Base-by-base conservation (phyloP, 2,113 vertebrate genomes). In the Poeciliopsis occidentalis region DNA sequence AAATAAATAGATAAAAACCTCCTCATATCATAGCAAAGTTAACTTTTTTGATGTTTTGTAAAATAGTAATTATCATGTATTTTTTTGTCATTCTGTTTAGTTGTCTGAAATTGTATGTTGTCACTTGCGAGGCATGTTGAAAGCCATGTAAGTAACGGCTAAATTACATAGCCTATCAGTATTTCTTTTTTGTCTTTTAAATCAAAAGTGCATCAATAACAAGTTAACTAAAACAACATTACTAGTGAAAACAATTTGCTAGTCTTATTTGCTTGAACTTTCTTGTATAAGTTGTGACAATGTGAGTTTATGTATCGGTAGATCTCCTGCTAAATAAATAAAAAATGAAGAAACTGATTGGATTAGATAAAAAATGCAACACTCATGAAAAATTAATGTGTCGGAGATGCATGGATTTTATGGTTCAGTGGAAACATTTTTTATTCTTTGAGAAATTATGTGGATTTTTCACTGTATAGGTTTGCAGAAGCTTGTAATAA, bases 351-450 rank as follows among this genome's bases (percentile, higher is more conserved):
- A 29, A 74, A 47, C 12, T 13, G 32, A 71, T 41, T 60, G 67
- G 57, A 73, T 57, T 62, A 34, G 27, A 80, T 8, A 62, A 70
- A 82, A 81, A 67, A 57, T 63, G 13, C n/a, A 67, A 4, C 31
- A 24, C 74, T 74, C 51, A 66, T 63, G 8, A 82, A 79, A 68
- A 29, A 12, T 66, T 77, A 12, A 69, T 32, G 11, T 39, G 61
- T 70, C 29, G 24, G 24, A 75, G 67, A 64, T 62, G 27, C 41
- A 64, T 66, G 27, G 29, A 67, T 72, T 76, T 29, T 34, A 82
- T 63, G 66, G 26, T 30, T 66, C 54, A 60, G 54, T 19, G 17
- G 60, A n/a, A 60, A 64, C 73, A 60, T 67, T 54, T 47, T 75
- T 60, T 64, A 68, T 71, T 67, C 26, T 64, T 41, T 34, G 15